Conservation (phyloP, 2,888 invertebrate species). For the Hirtodrosophila histrioides region DNA sequence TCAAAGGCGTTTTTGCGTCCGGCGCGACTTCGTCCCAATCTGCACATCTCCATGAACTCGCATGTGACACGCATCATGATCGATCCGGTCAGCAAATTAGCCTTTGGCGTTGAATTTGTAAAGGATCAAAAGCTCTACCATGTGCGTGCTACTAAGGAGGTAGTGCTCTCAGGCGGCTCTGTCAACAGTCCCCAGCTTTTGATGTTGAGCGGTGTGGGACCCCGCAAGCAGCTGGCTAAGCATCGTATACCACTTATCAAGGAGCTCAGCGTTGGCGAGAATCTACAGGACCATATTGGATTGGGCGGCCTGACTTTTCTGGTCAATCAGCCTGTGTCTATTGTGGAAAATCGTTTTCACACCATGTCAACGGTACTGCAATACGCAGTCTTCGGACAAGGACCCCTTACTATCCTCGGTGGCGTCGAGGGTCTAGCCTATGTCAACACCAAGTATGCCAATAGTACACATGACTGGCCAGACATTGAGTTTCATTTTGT, state of each 20-base stretch:
- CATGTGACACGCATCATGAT: constrained; percentile 91
- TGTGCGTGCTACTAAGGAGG: constrained; percentile 92
- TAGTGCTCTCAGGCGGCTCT: constrained; percentile 95
- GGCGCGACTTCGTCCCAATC: constrained; percentile 90
- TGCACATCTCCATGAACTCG: constrained; percentile 93
- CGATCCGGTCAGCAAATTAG: constrained; percentile 89
- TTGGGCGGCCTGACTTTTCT: constrained; percentile 93
- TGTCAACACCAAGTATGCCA: constrained; percentile 93
- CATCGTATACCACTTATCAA: constrained; percentile 91
- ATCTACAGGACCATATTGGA: constrained; percentile 95
- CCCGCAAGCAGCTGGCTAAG: constrained; percentile 89
- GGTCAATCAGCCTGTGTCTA: constrained; percentile 91
- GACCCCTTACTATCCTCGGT: constrained; percentile 93
- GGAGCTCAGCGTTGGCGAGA: constrained; percentile 92
- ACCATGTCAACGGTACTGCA: constrained; percentile 92
- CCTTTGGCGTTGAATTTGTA: constrained; percentile 93
- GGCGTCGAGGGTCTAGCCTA: constrained; percentile 96
- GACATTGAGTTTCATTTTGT: constrained; percentile 96
- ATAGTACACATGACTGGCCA: constrained; percentile 92
- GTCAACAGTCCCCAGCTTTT: constrained; percentile 97
- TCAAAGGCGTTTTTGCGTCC: constrained; percentile 94
- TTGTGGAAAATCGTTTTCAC: constrained; percentile 91
- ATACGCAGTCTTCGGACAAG: constrained; percentile 93
- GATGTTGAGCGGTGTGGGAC: constrained; percentile 96
- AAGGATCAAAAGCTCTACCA: constrained; percentile 90